phyloP scores from a whole-genome alignment of 2,888 invertebrate species.

The Dichetophora obliterata region DNA sequence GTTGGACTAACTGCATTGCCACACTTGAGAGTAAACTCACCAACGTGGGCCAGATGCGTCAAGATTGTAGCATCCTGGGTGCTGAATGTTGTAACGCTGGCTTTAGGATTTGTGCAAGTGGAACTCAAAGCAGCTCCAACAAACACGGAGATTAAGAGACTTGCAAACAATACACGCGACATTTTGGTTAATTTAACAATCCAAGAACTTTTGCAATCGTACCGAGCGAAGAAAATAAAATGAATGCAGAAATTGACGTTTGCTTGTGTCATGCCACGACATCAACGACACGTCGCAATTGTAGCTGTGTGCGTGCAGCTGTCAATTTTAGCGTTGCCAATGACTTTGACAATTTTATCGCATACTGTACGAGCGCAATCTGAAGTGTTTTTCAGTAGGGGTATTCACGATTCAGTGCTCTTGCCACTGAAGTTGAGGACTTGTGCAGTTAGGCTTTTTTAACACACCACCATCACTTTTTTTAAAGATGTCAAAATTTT shows the following conservation, averaged over 20 bases:
- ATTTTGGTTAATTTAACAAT: slow-evolving; percentile 49
- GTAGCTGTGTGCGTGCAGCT: slow-evolving; percentile 25
- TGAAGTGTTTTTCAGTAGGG: no score
- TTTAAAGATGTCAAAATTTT: no score
- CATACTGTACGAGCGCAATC: background rate
- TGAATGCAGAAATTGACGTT: slow-evolving; percentile 39
- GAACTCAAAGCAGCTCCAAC: slow-evolving; percentile 56
- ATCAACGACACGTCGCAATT: slow-evolving; percentile 46
- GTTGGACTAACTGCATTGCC: slow-evolving; percentile 78
- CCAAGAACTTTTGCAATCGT: slow-evolving; percentile 33
- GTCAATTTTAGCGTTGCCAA: slow-evolving; percentile 37
- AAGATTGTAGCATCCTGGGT: slow-evolving; percentile 94
- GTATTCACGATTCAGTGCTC: no score
- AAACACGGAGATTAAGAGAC: slow-evolving; percentile 53
- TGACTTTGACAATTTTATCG: background rate
- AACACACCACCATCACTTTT: no score
- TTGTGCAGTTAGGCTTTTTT: no score
- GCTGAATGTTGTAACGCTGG: slow-evolving; percentile 85
- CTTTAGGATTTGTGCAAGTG: slow-evolving; percentile 76
- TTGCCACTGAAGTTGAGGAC: no score
- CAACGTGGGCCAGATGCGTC: slow-evolving; percentile 89
- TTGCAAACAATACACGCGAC: slow-evolving; percentile 55
- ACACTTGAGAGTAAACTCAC: slow-evolving; percentile 90
- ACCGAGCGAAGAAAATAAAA: background rate
- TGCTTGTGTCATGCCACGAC: slow-evolving; percentile 50